Conservation (phyloP, 2,113 vertebrate genomes). For the Eidolon helvum region DNA sequence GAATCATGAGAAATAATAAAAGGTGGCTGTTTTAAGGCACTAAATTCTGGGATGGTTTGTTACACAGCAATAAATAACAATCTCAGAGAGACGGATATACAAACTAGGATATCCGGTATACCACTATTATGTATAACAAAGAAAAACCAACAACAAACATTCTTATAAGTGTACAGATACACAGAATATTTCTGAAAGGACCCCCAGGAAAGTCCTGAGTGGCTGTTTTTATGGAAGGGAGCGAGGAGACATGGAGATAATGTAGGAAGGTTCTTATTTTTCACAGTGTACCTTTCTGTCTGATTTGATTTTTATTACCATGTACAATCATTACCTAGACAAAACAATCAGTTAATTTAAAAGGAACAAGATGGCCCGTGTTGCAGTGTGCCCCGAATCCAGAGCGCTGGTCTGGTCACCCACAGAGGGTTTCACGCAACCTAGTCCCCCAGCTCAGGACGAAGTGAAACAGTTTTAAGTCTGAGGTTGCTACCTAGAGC, state of each 20-base stretch:
- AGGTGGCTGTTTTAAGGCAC: background rate
- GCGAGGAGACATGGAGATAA: background rate
- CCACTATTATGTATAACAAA: background rate
- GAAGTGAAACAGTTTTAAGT: background rate
- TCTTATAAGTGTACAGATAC: background rate
- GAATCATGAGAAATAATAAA: background rate
- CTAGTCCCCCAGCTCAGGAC: background rate
- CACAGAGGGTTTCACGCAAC: accelerated
- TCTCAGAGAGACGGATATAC: background rate
- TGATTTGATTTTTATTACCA: background rate
- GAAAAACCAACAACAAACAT: background rate
- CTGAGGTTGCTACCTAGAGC: accelerated
- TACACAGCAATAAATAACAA: background rate
- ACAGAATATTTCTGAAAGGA: background rate
- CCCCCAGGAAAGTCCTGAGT: background rate
- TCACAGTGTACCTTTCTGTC: background rate
- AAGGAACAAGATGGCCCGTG: background rate
- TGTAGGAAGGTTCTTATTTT: background rate
- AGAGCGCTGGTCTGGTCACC: background rate
- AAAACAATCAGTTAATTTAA: background rate
- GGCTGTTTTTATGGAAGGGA: background rate
- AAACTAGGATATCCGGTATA: accelerated
- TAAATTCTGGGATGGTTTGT: background rate
- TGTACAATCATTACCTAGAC: background rate
- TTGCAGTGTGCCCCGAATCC: background rate